Base-by-base conservation (phyloP, 1,140 invertebrate genomes). In the Hyles euphorbiae region DNA sequence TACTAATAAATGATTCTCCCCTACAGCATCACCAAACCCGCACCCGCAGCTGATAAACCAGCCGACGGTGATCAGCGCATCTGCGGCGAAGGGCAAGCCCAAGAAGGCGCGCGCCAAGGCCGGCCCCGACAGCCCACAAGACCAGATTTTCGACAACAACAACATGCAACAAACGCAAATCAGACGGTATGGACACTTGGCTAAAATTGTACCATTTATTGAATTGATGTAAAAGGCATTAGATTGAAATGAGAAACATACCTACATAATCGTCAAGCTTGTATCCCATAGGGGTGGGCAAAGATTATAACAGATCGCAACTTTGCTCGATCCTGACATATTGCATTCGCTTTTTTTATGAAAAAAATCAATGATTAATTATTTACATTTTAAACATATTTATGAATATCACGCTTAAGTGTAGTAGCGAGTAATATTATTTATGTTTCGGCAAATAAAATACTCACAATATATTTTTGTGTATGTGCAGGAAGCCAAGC, bases 31-130 rank as follows among this genome's bases (percentile, higher is more conserved):
- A 45, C 94, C 94, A 3, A 94, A 92, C 74, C 93, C 94, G 69
- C 94, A 94, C 81, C 91, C 93, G n/a, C 94, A 94, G 76, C 81
- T 94, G 64, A 94, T 95, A 63, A 94, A 92, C 51, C 94, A 94
- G 66, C 95, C 94, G 3, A 95, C 94, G 3, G 95, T 96, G 3
- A 96, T 96, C 53, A 92, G 92, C 51, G 70, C 77, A 10, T 66
- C 75, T 2, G 67, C 67, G 10, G 90, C 91, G 0, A 91, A 94
- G n/a, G 91, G 92, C 47, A 95, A 95, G 81, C 92, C 93, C 36
- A 96, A 95, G 87, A 94, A 95, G 83, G 91, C 93, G 36, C 91
- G 92, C 88, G 88, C 90, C 45, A 92, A 91, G 63, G 88, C 81
- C 32, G 84, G 87, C 10, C 87, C 88, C 52, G 88, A 84, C 67